These are phyloP conservation scores for Tenthredo scrophulariae DNA, from an alignment of 2,888 invertebrate genomes.

Conservation along the genomic window DNA sequence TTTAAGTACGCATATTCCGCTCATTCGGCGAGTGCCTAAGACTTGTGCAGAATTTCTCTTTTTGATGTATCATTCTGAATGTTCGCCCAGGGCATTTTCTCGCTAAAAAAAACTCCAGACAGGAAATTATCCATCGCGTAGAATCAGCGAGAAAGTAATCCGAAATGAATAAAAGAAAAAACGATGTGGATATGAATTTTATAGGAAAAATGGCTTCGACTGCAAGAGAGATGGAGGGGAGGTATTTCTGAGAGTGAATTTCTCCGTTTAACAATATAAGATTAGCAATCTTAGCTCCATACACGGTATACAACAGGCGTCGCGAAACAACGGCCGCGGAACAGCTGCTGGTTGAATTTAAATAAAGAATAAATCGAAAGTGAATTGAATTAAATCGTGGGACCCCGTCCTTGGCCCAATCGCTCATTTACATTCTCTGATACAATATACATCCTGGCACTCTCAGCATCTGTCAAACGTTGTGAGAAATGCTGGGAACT, in stretches of 20 bases:
- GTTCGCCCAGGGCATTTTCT: neutral
- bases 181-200: neutral
- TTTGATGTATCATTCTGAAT: neutral
- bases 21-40: neutral
- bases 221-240: neutral
- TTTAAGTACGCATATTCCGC: neutral
- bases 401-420: conserved; percentile 64
- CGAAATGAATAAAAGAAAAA: neutral
- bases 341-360: conserved; percentile 11
- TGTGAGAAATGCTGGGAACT: conserved; percentile 46
- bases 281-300: neutral
- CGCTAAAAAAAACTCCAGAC: neutral
- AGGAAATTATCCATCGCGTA: neutral
- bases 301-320: neutral
- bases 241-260: neutral
- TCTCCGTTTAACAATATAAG: neutral
- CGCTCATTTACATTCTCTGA: conserved; percentile 52
- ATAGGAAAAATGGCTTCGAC: neutral
- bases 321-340: conserved; percentile 5
- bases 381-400: conserved; percentile 65
- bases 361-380: conserved; percentile 60
- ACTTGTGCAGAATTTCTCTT: neutral
- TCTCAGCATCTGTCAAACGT: conserved; percentile 50
- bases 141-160: neutral
- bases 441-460: conserved; percentile 51